Base-by-base conservation (phyloP, 2,888 invertebrate species). In the Electrophaes corylata region DNA sequence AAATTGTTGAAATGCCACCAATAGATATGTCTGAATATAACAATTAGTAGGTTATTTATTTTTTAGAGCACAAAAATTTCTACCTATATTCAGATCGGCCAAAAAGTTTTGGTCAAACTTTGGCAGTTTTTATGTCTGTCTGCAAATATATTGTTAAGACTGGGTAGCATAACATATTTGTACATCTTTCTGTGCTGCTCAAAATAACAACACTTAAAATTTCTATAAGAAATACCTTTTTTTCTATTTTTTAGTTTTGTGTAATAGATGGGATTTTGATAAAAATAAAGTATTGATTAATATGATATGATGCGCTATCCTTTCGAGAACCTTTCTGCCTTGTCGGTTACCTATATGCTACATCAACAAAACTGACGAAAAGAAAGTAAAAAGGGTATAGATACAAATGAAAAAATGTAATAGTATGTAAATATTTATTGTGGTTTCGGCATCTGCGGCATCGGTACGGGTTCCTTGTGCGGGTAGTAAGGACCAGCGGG, bases 401-500 rank as follows among this genome's bases (percentile, higher is more conserved):
- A n/a, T n/a, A n/a, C n/a, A n/a, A n/a, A n/a, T n/a, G n/a, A n/a
- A n/a, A n/a, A n/a, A n/a, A n/a, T n/a, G n/a, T n/a, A n/a, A n/a
- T n/a, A n/a, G n/a, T n/a, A n/a, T n/a, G n/a, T n/a, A n/a, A n/a
- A n/a, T n/a, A n/a, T n/a, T n/a, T 12, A 63, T 50, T 46, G 16
- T 10, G 66, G 57, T 20, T 20, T 52, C 5, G 70, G 62, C 23
- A 66, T 46, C 0, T 54, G 44, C 3, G 61, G 64, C 2, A 63
- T 65, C 11, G 50, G 46, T 12, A 50, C 11, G 6, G 46, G 41
- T 11, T 69, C 64, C 29, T 80, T 76, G 54, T 88, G 88, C 0
- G 88, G 89, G 68, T 83, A 84, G 72, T 61, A 79, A 0, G 72
- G 46, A 0, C 65, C 61, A 0, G 72, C 58, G 0, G 58, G 45